Percentiles rank a stretch among this genome's conserved stretches.
Conservation (phyloP, 2,888 invertebrate genomes). For the Microplitis manilae region DNA sequence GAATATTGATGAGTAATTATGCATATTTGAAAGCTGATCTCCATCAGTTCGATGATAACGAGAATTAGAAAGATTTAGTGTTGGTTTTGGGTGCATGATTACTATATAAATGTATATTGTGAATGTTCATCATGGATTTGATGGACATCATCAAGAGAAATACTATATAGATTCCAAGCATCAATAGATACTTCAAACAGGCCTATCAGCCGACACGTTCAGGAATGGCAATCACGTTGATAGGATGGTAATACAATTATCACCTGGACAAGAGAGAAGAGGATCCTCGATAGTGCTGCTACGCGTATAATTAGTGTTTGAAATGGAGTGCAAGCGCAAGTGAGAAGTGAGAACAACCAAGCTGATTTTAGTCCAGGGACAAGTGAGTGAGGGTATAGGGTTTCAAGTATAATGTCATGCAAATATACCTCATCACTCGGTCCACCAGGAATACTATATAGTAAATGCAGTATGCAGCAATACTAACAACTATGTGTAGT, state of each 20-base stretch:
- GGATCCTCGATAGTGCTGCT: constrained; percentile 58
- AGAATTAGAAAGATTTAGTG: too few species aligned
- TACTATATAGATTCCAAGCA: constrained; percentile 32
- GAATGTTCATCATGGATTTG: not conserved
- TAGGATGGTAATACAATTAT: constrained; percentile 70
- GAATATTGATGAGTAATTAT: not conserved
- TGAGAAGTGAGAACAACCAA: constrained; percentile 43
- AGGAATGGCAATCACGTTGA: constrained; percentile 69
- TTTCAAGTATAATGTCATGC: constrained; percentile 66
- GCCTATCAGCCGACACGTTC: constrained; percentile 58
- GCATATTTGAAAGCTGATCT: too few species aligned
- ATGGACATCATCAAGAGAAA: constrained; percentile 16
- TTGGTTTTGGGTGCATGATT: not conserved
- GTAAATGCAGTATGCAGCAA: constrained; percentile 19
- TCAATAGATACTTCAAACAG: constrained; percentile 61
- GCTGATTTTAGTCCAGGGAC: constrained; percentile 30
- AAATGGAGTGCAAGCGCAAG: constrained; percentile 58
- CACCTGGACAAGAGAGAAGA: constrained; percentile 65
- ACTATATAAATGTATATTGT: not conserved
- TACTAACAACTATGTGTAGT: constrained; percentile 40
- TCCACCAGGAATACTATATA: constrained; percentile 57
- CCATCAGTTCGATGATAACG: too few species aligned
- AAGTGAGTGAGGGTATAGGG: constrained; percentile 45
- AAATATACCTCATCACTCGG: constrained; percentile 68
- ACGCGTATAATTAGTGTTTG: constrained; percentile 67